These are phyloP conservation scores for Champsocephalus gunnari DNA, from an alignment of 2,797 vertebrate species.

Conservation along the genomic window DNA sequence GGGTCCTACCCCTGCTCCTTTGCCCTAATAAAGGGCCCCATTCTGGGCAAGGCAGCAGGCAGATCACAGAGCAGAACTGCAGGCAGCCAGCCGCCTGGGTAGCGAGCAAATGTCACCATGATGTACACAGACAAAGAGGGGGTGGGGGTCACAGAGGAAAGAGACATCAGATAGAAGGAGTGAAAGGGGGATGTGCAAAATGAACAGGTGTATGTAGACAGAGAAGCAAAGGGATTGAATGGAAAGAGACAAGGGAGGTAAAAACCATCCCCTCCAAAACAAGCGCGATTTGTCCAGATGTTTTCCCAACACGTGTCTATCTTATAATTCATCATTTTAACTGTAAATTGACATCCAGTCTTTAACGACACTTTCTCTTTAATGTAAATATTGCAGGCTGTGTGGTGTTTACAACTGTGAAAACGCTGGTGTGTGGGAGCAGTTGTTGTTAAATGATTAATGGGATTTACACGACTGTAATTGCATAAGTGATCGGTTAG, in stretches of 20 bases:
- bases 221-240: not conserved
- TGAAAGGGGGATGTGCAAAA: constrained; percentile 16
- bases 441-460: not conserved
- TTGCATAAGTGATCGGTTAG: not conserved
- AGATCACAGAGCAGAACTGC: constrained; percentile 80
- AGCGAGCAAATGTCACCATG: constrained; percentile 80
- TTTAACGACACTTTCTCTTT: constrained; percentile 3
- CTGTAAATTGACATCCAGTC: not conserved
- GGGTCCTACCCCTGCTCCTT: constrained; percentile 46
- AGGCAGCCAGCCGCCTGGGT: constrained; percentile 76
- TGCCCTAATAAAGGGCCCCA: constrained; percentile 75
- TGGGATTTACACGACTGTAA: constrained; percentile 12
- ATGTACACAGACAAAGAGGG: constrained; percentile 42
- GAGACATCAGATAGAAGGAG: constrained; percentile 13
- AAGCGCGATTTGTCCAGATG: not conserved
- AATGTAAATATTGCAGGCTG: not conserved
- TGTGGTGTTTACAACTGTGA: not conserved
- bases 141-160: constrained; percentile 19
- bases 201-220: not conserved
- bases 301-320: not conserved
- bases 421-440: not conserved
- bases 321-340: constrained; percentile 5
- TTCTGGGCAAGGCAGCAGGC: constrained; percentile 68
- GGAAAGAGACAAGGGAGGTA: not conserved
- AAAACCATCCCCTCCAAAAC: not conserved